These are phyloP conservation scores for Spheniscus mendiculus DNA, from an alignment of 2,113 vertebrate genomes.

Conservation along the genomic window DNA sequence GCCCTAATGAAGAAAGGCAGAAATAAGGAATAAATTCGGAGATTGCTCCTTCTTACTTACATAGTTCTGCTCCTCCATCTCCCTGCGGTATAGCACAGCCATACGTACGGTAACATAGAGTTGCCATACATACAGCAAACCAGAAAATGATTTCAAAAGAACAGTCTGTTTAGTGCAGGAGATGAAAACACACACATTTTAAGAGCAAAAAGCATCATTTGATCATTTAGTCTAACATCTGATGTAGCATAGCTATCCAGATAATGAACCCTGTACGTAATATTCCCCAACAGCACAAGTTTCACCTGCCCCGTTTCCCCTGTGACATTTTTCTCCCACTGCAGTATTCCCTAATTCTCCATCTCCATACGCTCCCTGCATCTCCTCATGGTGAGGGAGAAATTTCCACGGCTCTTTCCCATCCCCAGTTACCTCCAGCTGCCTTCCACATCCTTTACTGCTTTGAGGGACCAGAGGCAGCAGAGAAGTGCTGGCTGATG, in stretches of 20 bases:
- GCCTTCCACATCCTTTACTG: neutral
- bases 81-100: neutral
- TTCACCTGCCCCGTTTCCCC: neutral
- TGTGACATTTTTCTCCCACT: neutral
- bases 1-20: neutral
- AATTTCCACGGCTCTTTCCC: neutral
- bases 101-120: fast-evolving
- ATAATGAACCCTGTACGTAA: neutral
- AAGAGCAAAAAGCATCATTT: neutral
- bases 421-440: neutral
- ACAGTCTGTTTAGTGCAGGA: neutral
- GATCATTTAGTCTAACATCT: neutral
- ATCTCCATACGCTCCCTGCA: neutral
- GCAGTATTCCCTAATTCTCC: neutral
- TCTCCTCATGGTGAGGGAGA: neutral
- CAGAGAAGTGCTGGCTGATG: neutral
- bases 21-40: neutral
- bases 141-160: neutral
- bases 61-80: neutral
- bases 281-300: neutral
- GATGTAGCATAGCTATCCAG: neutral
- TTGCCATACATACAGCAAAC: neutral
- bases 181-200: neutral
- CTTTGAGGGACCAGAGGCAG: neutral
- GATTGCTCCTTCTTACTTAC: neutral